These are phyloP conservation scores for Boleophthalmus pectinirostris DNA, from an alignment of 2,113 vertebrate species.

Conservation along the genomic window DNA sequence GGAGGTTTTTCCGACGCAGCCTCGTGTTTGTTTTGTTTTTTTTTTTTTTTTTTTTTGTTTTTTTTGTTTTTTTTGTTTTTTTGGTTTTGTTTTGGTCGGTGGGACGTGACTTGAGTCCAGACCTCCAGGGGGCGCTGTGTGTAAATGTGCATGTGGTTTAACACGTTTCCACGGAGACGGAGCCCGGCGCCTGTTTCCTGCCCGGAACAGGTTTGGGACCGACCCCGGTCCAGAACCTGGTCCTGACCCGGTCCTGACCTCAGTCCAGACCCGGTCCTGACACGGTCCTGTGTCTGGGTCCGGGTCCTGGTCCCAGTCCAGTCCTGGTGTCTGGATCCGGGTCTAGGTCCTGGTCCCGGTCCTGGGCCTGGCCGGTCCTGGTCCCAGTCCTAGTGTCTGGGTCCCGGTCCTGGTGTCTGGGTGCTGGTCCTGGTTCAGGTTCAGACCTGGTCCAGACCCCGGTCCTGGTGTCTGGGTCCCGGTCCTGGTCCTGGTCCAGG, in stretches of 20 bases:
- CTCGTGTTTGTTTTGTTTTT: no score
- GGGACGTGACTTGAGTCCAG: background rate
- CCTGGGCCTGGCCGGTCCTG: no score
- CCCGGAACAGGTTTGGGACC: background rate
- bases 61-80: no score
- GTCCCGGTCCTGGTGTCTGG: background rate
- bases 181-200: background rate
- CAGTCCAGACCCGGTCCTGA: background rate
- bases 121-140: constrained; percentile 2
- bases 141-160: constrained; percentile 3
- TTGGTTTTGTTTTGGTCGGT: no score
- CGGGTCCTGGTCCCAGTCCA: background rate
- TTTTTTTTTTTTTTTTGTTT: no score
- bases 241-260: background rate
- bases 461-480: no score
- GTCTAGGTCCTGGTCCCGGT: no score
- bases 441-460: no score
- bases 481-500: no score
- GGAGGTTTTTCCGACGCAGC: no score
- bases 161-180: background rate
- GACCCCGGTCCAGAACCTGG: background rate
- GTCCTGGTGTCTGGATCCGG: constrained; percentile 24
- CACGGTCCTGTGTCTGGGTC: background rate
- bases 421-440: no score
- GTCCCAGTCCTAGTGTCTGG: no score